These are phyloP conservation scores for Onthophagus sagittarius DNA, from an alignment of 2,888 invertebrate genomes.

Conservation along the genomic window DNA sequence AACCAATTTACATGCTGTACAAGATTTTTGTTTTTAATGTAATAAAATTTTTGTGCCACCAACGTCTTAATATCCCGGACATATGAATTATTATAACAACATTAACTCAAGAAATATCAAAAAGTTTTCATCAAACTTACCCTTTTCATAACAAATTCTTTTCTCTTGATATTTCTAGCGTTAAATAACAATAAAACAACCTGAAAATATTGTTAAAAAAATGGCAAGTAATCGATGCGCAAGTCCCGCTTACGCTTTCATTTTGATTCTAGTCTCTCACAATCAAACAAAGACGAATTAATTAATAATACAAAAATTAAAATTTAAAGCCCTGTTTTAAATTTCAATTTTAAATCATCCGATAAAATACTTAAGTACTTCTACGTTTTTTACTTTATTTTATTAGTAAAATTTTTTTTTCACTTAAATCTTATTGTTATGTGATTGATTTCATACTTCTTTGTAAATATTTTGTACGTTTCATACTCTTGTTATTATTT, in stretches of 20 bases:
- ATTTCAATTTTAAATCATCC: not conserved
- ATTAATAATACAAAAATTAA: conserved; percentile 12
- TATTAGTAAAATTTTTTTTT: not conserved
- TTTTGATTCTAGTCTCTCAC: not conserved
- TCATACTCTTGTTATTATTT: conserved; percentile 17
- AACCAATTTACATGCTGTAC: no score
- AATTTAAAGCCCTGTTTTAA: not conserved
- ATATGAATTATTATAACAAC: not conserved
- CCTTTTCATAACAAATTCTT: not conserved
- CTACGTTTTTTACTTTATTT: conserved; percentile 10
- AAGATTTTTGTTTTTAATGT: no score
- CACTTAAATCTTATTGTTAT: conserved; percentile 4
- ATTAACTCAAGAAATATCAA: not conserved
- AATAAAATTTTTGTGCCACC: no score
- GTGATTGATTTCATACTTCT: conserved; percentile 20
- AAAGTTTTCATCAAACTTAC: not conserved
- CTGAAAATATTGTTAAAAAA: conserved; percentile 20
- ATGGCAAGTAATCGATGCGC: conserved; percentile 17
- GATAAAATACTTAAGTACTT: conserved; percentile 8
- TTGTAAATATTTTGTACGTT: conserved; percentile 19
- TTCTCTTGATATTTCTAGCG: conserved; percentile 11
- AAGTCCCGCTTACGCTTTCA: not conserved
- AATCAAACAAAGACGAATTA: conserved; percentile 14
- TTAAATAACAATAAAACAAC: conserved; percentile 24
- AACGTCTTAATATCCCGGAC: not conserved